Evolutionary conservation across 2,113 vertebrate genomes (phyloP).

Genomic region (rat (Rattus norvegicus)): GRCr8 NC_086022.1:132990501-132991000

Average conservation of each 20-base stretch:
- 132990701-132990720: not conserved
- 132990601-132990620: not conserved
- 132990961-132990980: not conserved
- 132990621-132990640: constrained; percentile 31
- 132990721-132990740: not conserved
- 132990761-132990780: not conserved
- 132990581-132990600: not conserved
- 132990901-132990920: not conserved
- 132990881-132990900: not conserved
- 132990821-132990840: not conserved
- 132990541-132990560: not conserved
- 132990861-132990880: not conserved
- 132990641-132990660: not conserved
- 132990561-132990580: constrained; percentile 70
- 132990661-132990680: not conserved
- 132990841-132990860: not conserved
- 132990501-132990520: constrained; percentile 58
- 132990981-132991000: not conserved
- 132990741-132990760: not conserved
- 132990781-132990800: not conserved
- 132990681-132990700: not conserved
- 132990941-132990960: not conserved
- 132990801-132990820: not conserved
- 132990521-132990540: constrained; percentile 39
- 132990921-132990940: not conserved